Evolutionary conservation across 1,140 invertebrate species (phyloP).

Genomic region (Brachionus angularis): DNA sequence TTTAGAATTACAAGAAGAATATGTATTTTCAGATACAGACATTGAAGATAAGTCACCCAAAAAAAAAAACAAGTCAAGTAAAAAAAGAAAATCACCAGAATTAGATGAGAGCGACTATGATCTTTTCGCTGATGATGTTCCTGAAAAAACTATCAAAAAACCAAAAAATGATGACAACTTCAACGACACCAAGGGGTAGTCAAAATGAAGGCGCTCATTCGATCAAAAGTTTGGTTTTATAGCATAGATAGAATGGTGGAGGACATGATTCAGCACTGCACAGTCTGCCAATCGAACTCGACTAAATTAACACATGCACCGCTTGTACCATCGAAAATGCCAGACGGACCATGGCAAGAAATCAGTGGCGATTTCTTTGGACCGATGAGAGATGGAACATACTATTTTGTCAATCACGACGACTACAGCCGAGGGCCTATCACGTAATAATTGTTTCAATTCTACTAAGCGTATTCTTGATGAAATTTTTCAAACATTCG

Average conservation of each 20-base stretch:
- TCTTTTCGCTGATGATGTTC: not conserved
- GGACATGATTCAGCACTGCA: not conserved
- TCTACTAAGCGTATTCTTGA: conserved; percentile 9
- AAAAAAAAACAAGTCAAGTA: no score
- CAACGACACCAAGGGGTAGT: not conserved
- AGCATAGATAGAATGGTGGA: not conserved
- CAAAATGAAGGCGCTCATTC: not conserved
- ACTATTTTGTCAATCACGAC: conserved; percentile 4
- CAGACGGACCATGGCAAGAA: not conserved
- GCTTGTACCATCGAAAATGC: not conserved
- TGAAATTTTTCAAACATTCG: conserved; percentile 45
- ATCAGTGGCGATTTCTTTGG: not conserved
- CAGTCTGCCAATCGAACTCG: not conserved
- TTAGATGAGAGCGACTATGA: no score
- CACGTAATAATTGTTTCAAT: not conserved
- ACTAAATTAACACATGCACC: not conserved
- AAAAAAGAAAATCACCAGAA: no score
- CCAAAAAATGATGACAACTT: not conserved
- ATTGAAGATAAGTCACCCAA: no score
- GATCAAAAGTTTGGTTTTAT: not conserved
- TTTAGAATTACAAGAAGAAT: no score
- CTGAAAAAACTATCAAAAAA: not conserved
- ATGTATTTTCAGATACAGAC: no score
- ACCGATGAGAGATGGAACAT: not conserved
- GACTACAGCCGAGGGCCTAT: not conserved